Conservation (phyloP, 2,888 invertebrate genomes). For the Mellilla xanthometata region DNA sequence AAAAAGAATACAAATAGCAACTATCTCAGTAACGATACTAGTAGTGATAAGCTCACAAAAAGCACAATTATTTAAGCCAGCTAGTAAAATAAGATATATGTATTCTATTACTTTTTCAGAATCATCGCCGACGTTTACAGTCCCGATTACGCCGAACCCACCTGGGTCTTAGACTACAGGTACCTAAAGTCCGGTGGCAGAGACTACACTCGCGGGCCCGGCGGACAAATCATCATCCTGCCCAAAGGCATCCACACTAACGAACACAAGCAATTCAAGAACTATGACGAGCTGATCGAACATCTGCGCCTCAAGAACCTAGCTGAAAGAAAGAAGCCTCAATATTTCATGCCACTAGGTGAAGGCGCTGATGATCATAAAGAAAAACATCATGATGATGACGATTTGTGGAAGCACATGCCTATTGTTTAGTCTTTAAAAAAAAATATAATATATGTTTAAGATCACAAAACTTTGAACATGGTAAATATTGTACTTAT, state of each 20-base stretch:
- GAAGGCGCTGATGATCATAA: slow-evolving; percentile 13
- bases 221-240: slow-evolving; percentile 65
- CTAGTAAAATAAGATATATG: no score
- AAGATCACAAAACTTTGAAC: no score
- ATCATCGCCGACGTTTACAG: slow-evolving; percentile 59
- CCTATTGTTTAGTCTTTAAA: neutral
- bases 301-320: slow-evolving; percentile 52
- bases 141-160: slow-evolving; percentile 64
- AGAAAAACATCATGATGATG: neutral
- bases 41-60: no score
- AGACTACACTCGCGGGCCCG: slow-evolving; percentile 62
- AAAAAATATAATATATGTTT: no score
- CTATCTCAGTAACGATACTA: no score
- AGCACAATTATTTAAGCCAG: no score
- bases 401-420: neutral
- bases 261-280: slow-evolving; percentile 50
- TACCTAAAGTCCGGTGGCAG: slow-evolving; percentile 67
- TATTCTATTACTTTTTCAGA: slow-evolving; percentile 38
- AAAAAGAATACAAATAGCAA: no score
- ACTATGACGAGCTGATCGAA: slow-evolving; percentile 64
- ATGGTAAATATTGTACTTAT: no score
- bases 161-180: slow-evolving; percentile 64
- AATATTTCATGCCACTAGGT: slow-evolving; percentile 30
- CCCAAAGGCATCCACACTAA: slow-evolving; percentile 50
- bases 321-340: slow-evolving; percentile 34